Evolutionary conservation across 64 coral and sea anemone genomes (phyloP).

Genomic region (Actinia tenebrosa): DNA sequence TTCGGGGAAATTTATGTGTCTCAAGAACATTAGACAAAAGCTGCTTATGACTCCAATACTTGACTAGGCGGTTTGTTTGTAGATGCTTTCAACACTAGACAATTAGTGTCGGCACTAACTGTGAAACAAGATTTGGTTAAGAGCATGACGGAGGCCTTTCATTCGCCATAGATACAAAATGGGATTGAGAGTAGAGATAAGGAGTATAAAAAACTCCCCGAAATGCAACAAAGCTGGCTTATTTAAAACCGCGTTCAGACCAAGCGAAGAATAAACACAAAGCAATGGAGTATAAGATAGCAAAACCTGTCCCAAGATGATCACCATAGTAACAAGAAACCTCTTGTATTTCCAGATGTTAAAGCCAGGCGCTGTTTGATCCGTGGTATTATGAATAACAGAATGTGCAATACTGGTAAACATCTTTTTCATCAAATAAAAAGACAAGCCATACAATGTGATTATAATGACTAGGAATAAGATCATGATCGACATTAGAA

Average conservation of each 20-base stretch:
- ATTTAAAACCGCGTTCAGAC: not conserved
- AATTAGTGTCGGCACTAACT: too few relatives aligned
- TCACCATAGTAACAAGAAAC: conserved; percentile 10
- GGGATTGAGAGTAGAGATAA: conserved; percentile 10
- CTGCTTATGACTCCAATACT: too few relatives aligned
- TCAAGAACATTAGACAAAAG: too few relatives aligned
- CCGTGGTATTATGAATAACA: too few relatives aligned
- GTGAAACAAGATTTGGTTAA: not conserved
- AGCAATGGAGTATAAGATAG: not conserved
- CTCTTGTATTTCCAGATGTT: not conserved
- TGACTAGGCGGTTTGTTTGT: too few relatives aligned
- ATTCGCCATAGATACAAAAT: conserved; percentile 19
- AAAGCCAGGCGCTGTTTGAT: not conserved
- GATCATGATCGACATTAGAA: not conserved
- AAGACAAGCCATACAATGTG: not conserved
- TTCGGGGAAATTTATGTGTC: too few relatives aligned
- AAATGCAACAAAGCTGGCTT: not conserved
- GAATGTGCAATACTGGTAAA: not conserved
- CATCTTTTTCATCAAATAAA: not conserved
- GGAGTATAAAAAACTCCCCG: not conserved
- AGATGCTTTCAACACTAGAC: too few relatives aligned
- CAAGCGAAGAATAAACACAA: not conserved
- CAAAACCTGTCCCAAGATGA: not conserved
- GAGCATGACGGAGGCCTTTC: not conserved
- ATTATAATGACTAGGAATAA: not conserved